These are phyloP conservation scores for Pelecanus crispus DNA, from an alignment of 2,113 vertebrate species.

Conservation along the genomic window DNA sequence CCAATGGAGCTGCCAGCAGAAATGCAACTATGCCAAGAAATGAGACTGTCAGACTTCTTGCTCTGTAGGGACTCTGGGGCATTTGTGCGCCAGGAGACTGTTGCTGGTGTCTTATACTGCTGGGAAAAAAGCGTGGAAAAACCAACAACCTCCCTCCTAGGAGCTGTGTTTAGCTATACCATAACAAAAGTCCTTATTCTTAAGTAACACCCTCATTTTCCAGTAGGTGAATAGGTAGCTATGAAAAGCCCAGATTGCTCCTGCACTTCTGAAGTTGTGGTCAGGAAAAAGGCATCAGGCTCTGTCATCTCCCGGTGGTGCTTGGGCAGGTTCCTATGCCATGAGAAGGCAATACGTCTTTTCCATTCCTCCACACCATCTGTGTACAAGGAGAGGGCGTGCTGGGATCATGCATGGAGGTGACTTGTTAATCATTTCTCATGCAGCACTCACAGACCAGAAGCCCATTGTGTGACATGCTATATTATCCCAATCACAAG, in stretches of 20 bases:
- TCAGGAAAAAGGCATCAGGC: neutral
- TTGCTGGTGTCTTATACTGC: neutral
- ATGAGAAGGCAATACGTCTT: rapidly evolving
- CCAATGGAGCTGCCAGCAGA: neutral
- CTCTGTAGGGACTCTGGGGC: neutral
- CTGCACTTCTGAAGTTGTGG: neutral
- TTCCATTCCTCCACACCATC: neutral
- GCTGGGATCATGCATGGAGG: neutral
- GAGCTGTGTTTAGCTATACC: neutral
- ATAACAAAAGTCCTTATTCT: neutral
- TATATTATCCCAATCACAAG: neutral
- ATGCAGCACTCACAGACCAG: neutral
- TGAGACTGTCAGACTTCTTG: neutral
- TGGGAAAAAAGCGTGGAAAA: neutral
- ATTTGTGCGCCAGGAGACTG: neutral
- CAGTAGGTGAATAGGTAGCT: neutral
- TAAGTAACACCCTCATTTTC: neutral
- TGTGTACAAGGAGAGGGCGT: neutral
- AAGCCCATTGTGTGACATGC: neutral
- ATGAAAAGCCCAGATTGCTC: neutral
- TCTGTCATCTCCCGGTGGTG: neutral
- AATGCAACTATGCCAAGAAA: neutral
- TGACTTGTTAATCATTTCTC: neutral
- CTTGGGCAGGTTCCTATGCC: neutral
- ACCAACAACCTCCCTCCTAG: neutral